Percentiles rank a stretch among this genome's conserved stretches.
Evolutionary conservation across 1,140 invertebrate genomes (phyloP).

Genomic region (Scaptodrosophila lebanonensis): DNA sequence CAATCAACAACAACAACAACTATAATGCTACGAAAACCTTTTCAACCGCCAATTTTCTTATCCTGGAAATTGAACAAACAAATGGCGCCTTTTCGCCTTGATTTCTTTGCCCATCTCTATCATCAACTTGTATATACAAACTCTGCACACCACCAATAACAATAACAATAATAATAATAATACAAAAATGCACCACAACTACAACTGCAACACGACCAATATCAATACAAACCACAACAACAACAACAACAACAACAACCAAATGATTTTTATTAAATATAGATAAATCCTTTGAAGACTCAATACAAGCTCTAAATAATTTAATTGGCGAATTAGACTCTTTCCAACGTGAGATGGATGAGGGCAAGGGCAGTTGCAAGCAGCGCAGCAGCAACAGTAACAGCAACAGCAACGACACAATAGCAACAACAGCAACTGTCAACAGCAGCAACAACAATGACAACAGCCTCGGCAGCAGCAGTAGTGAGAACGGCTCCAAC

Average conservation of each 20-base stretch:
- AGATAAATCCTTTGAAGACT: slow-evolving; percentile 77
- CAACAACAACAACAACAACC: slow-evolving; percentile 39
- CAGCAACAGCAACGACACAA: slow-evolving; percentile 30
- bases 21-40: background rate
- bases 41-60: no score
- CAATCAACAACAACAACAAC: slow-evolving; percentile 1
- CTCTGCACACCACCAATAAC: slow-evolving; percentile 16
- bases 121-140: slow-evolving; percentile 23
- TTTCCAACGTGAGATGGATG: slow-evolving; percentile 77
- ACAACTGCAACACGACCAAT: slow-evolving; percentile 24
- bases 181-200: slow-evolving; percentile 30
- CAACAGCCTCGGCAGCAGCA: slow-evolving; percentile 23
- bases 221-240: slow-evolving; percentile 37
- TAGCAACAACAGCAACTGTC: slow-evolving; percentile 30
- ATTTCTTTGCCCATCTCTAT: no score
- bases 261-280: slow-evolving; percentile 45
- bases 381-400: slow-evolving; percentile 32
- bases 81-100: background rate
- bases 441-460: slow-evolving; percentile 25
- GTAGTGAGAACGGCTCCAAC: slow-evolving; percentile 28
- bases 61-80: background rate
- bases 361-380: slow-evolving; percentile 70
- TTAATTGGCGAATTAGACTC: slow-evolving; percentile 78
- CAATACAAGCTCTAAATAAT: slow-evolving; percentile 77
- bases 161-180: slow-evolving; percentile 10